Percentiles rank a stretch among this genome's conserved stretches.
These are phyloP conservation scores for Mimachlamys varia DNA, from an alignment of 2,888 invertebrate species.

Conservation along the genomic window DNA sequence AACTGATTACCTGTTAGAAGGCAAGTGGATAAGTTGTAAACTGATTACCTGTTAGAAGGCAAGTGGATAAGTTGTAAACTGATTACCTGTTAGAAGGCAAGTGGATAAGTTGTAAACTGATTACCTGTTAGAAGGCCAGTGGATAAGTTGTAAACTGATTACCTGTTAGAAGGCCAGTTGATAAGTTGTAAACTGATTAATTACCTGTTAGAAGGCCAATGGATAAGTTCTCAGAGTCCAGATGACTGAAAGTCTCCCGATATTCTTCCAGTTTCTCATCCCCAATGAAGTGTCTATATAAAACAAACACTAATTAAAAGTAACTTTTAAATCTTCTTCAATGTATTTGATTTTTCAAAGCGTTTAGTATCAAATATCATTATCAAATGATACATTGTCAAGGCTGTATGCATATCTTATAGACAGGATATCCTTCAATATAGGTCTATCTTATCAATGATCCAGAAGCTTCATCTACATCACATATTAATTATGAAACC, in stretches of 20 bases:
- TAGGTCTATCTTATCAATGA: too few relatives aligned
- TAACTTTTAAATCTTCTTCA: too few relatives aligned
- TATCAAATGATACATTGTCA: too few relatives aligned
- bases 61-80: neutral
- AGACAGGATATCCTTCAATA: too few relatives aligned
- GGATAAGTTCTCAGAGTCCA: neutral
- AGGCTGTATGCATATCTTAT: too few relatives aligned
- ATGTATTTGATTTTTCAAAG: too few relatives aligned
- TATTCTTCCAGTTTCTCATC: neutral
- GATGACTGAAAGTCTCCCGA: neutral
- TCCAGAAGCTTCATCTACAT: too few relatives aligned
- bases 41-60: too few relatives aligned
- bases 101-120: too few relatives aligned
- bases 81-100: slow-evolving; percentile 23
- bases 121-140: neutral
- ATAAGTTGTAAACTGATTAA: neutral
- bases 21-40: too few relatives aligned
- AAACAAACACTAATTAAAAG: neutral
- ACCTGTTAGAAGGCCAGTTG: neutral
- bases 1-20: slow-evolving; percentile 5
- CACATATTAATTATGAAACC: too few relatives aligned
- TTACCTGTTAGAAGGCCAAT: slow-evolving; percentile 14
- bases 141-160: neutral
- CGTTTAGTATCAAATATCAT: too few relatives aligned
- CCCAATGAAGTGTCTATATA: neutral